Base-by-base conservation (phyloP, 2,888 invertebrate species). In the Stenchaetothrips biformis region DNA sequence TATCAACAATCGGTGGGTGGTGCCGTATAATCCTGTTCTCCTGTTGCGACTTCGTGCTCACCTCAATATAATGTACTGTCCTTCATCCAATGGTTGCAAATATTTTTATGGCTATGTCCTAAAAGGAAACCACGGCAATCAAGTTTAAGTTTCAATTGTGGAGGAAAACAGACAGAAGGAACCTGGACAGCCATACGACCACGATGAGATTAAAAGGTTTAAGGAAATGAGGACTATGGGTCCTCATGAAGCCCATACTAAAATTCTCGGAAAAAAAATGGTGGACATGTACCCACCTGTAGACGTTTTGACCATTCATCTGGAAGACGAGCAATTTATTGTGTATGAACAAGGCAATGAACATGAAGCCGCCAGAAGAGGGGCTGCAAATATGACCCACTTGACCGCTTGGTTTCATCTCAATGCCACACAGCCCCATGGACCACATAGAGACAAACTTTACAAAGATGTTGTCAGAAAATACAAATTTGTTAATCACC, bases 1-100 rank as follows among this genome's bases (percentile, higher is more conserved):
- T 25, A 53, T 83, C 9, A 81, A 83, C 82, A 82, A 83, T 81
- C 78, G 83, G 80, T 83, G 84, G 83, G 78, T 82, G 25, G 82
- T 82, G 13, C 82, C 82, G 49, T 83, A 81, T 80, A 81, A 81
- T 77, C 83, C 83, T 18, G 79, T 82, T 0, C 78, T 82, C 21
- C 81, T 79, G 18, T 59, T 80, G 25, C 81, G 81, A 8, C 82
- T 82, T 48, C 80, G 82, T 48, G 82, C 81, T 11, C 83, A 84
- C 79, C 81, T 83, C 7, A 84, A 84, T 81, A 83, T 83, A 13
- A 62, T 62, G 18, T 62, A 62, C 62, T 16, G 62, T 62, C 62
- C 62, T 16, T 62, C 62, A n/a, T n/a, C n/a, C n/a, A n/a, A n/a
- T n/a, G n/a, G n/a, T n/a, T n/a, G n/a, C n/a, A n/a, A n/a, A n/a